Conservation (phyloP, 2,888 invertebrate genomes). For the Cryptocephalus primarius region DNA sequence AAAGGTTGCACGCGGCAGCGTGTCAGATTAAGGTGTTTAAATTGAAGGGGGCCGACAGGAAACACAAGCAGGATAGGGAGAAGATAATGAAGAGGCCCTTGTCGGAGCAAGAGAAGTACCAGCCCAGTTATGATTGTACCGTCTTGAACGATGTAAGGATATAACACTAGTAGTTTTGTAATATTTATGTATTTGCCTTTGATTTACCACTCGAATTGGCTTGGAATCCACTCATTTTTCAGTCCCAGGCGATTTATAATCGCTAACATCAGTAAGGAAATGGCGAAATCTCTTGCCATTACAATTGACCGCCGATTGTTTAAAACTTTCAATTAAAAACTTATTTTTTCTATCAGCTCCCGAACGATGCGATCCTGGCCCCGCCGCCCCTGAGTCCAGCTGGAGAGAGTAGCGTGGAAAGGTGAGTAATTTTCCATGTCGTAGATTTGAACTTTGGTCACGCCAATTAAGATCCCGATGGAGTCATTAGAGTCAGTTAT, state of each 20-base stretch:
- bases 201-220: no score
- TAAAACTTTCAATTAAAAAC: neutral
- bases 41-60: conserved; percentile 91
- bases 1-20: conserved; percentile 83
- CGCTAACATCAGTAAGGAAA: no score
- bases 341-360: conserved; percentile 35
- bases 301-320: neutral
- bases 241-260: no score
- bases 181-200: no score
- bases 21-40: conserved; percentile 94
- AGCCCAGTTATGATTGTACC: conserved; percentile 92
- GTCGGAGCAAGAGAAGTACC: conserved; percentile 82
- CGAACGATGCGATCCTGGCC: conserved; percentile 47
- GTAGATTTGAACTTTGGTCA: no score
- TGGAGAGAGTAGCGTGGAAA: conserved; percentile 37
- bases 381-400: conserved; percentile 41
- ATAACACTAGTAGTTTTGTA: no score
- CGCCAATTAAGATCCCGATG: no score
- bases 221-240: no score
- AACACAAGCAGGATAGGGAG: conserved; percentile 93
- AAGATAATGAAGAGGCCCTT: conserved; percentile 80
- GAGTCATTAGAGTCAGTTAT: no score
- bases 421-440: conserved; percentile 36
- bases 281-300: no score
- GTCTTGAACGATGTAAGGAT: conserved; percentile 75